Evolutionary conservation across 2,113 vertebrate genomes (phyloP).

Genomic region (Azemiops feae): DNA sequence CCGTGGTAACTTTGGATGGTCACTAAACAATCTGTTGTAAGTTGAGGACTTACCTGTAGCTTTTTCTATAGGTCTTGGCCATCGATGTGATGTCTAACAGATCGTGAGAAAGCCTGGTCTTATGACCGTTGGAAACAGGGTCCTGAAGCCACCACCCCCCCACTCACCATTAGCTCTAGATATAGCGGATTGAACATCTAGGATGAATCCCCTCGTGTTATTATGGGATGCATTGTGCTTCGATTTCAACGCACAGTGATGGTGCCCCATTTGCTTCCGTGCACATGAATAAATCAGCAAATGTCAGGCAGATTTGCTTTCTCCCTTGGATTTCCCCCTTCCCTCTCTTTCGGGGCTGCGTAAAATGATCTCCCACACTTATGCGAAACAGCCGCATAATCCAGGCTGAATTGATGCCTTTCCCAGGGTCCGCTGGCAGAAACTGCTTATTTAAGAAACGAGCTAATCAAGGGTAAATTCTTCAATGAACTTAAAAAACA

Average conservation of each 20-base stretch:
- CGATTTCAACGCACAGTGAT: neutral
- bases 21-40: too few relatives aligned
- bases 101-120: neutral
- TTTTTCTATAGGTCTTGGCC: too few relatives aligned
- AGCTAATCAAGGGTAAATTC: neutral
- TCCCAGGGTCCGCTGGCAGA: too few relatives aligned
- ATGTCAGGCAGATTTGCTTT: neutral
- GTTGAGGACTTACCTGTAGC: too few relatives aligned
- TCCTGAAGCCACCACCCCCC: neutral
- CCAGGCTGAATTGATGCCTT: neutral
- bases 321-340: neutral
- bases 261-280: neutral
- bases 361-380: neutral
- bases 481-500: neutral
- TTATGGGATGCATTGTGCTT: neutral
- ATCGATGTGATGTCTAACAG: too few relatives aligned
- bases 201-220: neutral
- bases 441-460: neutral
- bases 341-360: neutral
- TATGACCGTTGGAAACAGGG: neutral
- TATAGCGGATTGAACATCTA: neutral
- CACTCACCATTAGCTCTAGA: neutral
- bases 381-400: neutral
- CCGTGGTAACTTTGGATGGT: too few relatives aligned
- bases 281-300: neutral